These are phyloP conservation scores for Diphyllodes magnificus DNA, from an alignment of 2,113 vertebrate species.

Conservation along the genomic window DNA sequence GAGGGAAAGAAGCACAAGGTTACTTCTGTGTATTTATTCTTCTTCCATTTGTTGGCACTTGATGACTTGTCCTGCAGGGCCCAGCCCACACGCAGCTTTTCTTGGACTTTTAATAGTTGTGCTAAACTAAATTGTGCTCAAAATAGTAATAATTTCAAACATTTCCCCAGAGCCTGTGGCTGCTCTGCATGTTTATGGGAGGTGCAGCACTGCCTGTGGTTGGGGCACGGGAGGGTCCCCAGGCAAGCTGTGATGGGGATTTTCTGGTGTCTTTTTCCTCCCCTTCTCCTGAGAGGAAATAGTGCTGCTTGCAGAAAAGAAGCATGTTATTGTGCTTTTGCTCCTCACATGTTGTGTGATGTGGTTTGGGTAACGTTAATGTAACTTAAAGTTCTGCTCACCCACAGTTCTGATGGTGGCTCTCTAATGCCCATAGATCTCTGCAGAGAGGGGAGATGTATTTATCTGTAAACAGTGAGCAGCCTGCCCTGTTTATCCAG, in stretches of 20 bases:
- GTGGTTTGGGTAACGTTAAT: background rate
- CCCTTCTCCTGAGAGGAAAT: background rate
- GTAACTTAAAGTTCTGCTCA: background rate
- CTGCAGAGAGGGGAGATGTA: background rate
- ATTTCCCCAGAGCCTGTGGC: background rate
- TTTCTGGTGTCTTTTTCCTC: background rate
- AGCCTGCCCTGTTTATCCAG: background rate
- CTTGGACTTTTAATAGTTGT: background rate
- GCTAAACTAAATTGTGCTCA: background rate
- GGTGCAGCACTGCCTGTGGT: fast-evolving
- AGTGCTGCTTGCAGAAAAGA: background rate
- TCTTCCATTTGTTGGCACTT: background rate
- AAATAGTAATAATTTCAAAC: background rate
- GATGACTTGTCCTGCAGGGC: background rate
- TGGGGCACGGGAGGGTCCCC: fast-evolving
- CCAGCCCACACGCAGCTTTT: background rate
- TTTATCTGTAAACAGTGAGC: background rate
- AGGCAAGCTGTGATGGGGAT: background rate
- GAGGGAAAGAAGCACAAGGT: background rate
- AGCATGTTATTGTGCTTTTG: background rate
- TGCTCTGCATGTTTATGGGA: background rate
- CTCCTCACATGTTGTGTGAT: background rate
- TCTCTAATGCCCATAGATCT: background rate
- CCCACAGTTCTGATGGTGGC: background rate
- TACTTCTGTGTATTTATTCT: background rate